Base-by-base conservation (phyloP, 2,888 invertebrate species). In the Gibbula magus region DNA sequence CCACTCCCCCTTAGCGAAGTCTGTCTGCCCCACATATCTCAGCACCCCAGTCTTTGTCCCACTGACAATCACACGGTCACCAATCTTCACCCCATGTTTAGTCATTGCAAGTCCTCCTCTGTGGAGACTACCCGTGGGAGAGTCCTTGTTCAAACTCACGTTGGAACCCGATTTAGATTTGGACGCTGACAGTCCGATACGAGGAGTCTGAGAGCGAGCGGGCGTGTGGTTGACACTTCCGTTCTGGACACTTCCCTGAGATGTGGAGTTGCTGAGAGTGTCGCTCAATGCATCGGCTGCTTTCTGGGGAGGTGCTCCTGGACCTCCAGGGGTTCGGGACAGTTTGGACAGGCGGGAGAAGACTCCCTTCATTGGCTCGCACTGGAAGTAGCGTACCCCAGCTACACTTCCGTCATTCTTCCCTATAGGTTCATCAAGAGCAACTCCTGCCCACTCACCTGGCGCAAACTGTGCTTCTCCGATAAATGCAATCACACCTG, bases 1-100 rank as follows among this genome's bases (percentile, higher is more conserved):
- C 98, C 98, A 99, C 87, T 97, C 95, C 52, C 99, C 99, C 52
- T 95, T 93, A 0, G 98, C 98, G 93, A 99, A 99, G 89, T 97
- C 96, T 51, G 98, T 97, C 76, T 94, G 94, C 35, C 99, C 99
- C 85, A 98, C 95, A 92, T 95, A 99, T 86, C 96, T 95, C 77
- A 99, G 94, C 16, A 96, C 95, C 77, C 98, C 98, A 18, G 96
- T 95, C 93, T 98, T 98, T 3, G 91, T 91, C 88, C 92, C 92
- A 85, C 92, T 92, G 16, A 93, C 92, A n/a, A 85, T 90, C 18
- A 93, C 92, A 51, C 91, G 86, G 75, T 92, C 92, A 39, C 92
- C 92, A 2, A 91, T 80, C 79, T 87, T 88, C 29, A 91, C 81
- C 35, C 83, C 84, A 22, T 84, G 83, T 81, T 83, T 85, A 32